Evolutionary conservation across 2,888 invertebrate genomes (phyloP).

Genomic region (Tipula helvola): DNA sequence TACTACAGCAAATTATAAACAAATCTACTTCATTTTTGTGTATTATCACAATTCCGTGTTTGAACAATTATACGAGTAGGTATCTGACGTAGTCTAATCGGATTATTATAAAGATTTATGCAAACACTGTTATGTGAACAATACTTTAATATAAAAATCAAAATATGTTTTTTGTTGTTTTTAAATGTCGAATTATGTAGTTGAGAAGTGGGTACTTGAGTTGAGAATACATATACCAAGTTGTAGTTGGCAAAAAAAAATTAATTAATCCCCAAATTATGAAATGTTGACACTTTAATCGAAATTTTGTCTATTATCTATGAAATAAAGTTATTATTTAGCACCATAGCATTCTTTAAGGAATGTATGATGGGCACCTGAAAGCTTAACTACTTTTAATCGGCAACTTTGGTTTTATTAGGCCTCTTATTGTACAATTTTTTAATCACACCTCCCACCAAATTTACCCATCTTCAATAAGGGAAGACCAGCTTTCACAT

Average conservation of each 20-base stretch:
- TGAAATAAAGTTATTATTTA: no score
- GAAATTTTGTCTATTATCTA: no score
- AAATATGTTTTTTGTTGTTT: background rate
- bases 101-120: background rate
- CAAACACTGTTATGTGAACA: background rate
- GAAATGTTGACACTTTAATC: background rate
- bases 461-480: no score
- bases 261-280: background rate
- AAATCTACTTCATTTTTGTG: background rate
- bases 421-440: no score
- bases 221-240: background rate
- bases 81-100: background rate
- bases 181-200: background rate
- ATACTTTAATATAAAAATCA: background rate
- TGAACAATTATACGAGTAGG: background rate
- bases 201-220: background rate
- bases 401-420: no score
- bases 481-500: no score
- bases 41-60: background rate
- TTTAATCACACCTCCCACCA: no score
- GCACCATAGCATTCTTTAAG: no score
- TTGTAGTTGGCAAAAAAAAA: background rate
- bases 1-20: conserved; percentile 32
- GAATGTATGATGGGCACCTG: no score
- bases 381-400: no score